Percentiles rank a stretch among this genome's conserved stretches.
phyloP scores from a whole-genome alignment of 2,888 invertebrate species.

The Pocota personata region DNA sequence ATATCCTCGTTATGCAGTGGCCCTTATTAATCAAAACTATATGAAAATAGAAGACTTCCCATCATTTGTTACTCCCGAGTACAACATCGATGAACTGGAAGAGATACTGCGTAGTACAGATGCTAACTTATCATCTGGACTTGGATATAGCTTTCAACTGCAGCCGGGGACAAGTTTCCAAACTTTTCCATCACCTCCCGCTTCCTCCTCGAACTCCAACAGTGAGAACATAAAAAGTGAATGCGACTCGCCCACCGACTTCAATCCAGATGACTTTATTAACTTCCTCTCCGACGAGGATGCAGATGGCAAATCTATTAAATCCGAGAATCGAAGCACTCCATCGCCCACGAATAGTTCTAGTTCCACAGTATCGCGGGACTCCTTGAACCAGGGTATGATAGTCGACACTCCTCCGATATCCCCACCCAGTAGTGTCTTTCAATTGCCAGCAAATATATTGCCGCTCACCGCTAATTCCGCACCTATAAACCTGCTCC shows the following conservation, averaged over 20 bases:
- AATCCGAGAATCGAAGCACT: constrained; percentile 76
- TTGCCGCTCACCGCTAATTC: constrained; percentile 38
- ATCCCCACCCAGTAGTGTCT: constrained; percentile 77
- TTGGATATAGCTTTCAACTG: constrained; percentile 32
- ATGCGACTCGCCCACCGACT: constrained; percentile 69
- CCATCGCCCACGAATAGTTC: constrained; percentile 80
- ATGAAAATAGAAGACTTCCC: constrained; percentile 41
- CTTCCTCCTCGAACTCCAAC: constrained; percentile 60
- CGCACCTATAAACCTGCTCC: constrained; percentile 75
- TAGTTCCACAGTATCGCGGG: constrained; percentile 74
- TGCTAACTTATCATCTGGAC: constrained; percentile 74
- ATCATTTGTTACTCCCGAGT: constrained; percentile 76
- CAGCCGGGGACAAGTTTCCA: constrained; percentile 74
- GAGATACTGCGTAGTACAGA: constrained; percentile 79
- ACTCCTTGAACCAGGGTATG: constrained; percentile 19
- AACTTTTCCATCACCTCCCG: constrained; percentile 74
- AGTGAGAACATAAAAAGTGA: constrained; percentile 61
- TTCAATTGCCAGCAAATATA: constrained; percentile 42
- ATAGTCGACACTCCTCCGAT: constrained; percentile 78
- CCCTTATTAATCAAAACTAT: background rate
- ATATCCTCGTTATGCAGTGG: background rate
- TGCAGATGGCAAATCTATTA: constrained; percentile 73
- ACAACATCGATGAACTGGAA: constrained; percentile 78
- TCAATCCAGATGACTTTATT: constrained; percentile 79
- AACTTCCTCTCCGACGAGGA: constrained; percentile 78